Evolutionary conservation across 2,113 vertebrate genomes (phyloP), one percentile per base, ranked within the genome.

Genomic region (Psophia crepitans): DNA sequence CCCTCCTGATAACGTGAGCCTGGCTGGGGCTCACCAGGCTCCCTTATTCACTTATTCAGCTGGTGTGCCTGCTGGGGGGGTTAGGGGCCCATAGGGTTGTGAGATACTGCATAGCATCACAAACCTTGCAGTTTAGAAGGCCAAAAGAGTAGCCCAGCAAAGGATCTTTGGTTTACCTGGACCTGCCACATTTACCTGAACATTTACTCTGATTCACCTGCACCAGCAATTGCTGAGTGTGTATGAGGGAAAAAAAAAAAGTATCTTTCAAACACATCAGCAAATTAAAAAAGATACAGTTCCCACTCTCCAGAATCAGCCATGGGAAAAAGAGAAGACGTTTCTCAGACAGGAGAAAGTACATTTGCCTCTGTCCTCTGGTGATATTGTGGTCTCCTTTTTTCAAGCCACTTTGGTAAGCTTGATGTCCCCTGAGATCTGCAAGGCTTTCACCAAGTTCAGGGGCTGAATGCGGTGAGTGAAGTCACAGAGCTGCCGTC

Each of bases 321-420:
- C 13, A 57, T 27, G 30, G 60, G 41, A 11, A 58, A 90, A 90
- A 41, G 54, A 74, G 4, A 84, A 86, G 84, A 60, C 44, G 33
- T 63, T 71, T 85, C n/a, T 74, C 41, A 80, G 61, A 39, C 35
- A 84, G 35, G 27, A 84, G 44, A 43, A 94, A 90, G 58, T 84
- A 92, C 56, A 75, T 95, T 89, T 93, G 86, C 54, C 54, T 92
- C 41, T 82, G 58, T 70, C 28, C 58, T 32, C 46, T 83, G 86
- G 39, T 66, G 60, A 57, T 30, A 74, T 0, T 17, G 2, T 57
- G 35, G 60, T 46, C 19, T 77, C 77, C 20, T 70, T 68, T 96
- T 73, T 80, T 98, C 97, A 99, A 94, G 98, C 99, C 95, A 99
- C 98, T 98, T 99, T 99, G 74, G 98, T 99, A 96, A 99, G 98